Evolutionary conservation across 2,113 vertebrate species (phyloP).

Genomic region (Chionis minor): DNA sequence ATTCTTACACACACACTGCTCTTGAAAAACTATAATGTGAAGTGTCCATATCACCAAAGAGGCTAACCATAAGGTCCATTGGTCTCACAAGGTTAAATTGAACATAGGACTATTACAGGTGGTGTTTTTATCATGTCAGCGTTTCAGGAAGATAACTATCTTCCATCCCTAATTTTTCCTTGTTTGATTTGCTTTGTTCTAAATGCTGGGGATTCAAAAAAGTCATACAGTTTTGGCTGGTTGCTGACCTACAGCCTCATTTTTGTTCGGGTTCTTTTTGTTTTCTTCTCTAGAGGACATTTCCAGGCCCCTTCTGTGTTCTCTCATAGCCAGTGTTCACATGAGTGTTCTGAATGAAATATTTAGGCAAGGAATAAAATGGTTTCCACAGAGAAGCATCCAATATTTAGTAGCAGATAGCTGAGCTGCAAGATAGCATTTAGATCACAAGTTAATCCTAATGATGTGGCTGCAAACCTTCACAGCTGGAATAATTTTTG

Average conservation of each 20-base stretch:
- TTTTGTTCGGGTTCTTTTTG: neutral
- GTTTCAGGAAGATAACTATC: neutral
- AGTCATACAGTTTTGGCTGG: neutral
- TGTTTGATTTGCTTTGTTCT: neutral
- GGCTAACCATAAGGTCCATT: neutral
- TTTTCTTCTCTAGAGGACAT: neutral
- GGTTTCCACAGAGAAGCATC: neutral
- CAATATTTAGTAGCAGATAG: slow-evolving; percentile 35
- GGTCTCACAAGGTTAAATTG: neutral
- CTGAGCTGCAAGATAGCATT: neutral
- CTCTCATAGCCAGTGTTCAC: neutral
- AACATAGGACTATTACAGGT: accelerated
- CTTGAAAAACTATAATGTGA: neutral
- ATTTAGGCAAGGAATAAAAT: slow-evolving; percentile 22
- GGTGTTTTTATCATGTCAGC: too few species aligned
- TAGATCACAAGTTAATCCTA: slow-evolving; percentile 49
- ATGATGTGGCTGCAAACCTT: neutral
- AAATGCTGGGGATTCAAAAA: neutral
- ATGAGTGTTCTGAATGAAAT: neutral
- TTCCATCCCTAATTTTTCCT: neutral
- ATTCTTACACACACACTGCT: neutral
- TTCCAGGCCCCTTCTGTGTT: neutral
- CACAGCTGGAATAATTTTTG: neutral
- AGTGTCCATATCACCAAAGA: accelerated
- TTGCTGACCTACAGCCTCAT: neutral